Evolutionary conservation across 2,888 invertebrate genomes (phyloP).

Genomic region (Folsomia manolachei): DNA sequence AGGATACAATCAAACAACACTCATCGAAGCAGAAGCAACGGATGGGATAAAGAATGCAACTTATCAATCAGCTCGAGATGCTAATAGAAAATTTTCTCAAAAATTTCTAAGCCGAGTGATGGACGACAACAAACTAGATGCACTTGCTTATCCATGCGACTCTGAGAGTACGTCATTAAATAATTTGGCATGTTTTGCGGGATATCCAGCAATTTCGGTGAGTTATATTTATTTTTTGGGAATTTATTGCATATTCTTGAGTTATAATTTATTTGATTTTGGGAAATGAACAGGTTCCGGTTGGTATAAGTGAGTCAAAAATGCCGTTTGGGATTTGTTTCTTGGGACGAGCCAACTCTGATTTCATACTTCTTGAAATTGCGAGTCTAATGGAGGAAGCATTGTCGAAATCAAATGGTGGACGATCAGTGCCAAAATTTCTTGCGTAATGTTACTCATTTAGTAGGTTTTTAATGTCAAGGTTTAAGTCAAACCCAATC

Average conservation of each 20-base stretch:
- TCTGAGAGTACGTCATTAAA: neutral
- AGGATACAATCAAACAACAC: constrained; percentile 29
- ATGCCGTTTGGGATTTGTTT: constrained; percentile 39
- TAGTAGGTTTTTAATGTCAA: no score
- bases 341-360: constrained; percentile 29
- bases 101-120: constrained; percentile 20
- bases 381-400: constrained; percentile 19
- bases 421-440: neutral
- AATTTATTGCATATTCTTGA: no score
- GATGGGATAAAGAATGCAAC: constrained; percentile 29
- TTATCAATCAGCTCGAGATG: constrained; percentile 15
- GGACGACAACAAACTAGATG: constrained; percentile 18
- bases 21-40: constrained; percentile 27
- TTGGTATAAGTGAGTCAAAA: constrained; percentile 24
- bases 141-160: constrained; percentile 23
- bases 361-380: constrained; percentile 24
- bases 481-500: no score
- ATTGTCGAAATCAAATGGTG: neutral
- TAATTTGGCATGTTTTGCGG: constrained; percentile 25
- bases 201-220: constrained; percentile 32
- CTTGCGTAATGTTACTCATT: no score
- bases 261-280: no score
- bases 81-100: constrained; percentile 16
- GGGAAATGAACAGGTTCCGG: constrained; percentile 36
- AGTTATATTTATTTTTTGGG: neutral